Evolutionary conservation across 2,888 invertebrate species (phyloP).

Genomic region (Chymomyza amoena): DNA sequence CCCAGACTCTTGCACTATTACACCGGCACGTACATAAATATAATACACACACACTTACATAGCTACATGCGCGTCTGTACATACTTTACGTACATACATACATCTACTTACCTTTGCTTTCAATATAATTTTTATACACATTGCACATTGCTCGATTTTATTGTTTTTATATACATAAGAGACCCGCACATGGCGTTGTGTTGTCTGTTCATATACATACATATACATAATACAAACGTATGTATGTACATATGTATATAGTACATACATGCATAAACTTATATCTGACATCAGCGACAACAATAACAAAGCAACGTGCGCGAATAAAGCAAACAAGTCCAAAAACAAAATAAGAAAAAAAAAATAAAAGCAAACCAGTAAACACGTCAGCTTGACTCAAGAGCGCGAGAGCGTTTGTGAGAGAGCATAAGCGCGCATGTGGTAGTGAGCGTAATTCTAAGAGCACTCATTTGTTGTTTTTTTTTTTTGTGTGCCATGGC

Average conservation of each 20-base stretch:
- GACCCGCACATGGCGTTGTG: not conserved
- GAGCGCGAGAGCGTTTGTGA: constrained; percentile 8
- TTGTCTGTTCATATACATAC: not conserved
- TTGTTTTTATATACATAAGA: constrained; percentile 17
- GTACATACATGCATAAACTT: constrained; percentile 7
- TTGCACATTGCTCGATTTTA: constrained; percentile 35
- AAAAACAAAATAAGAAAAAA: constrained; percentile 22
- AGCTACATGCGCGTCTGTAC: too few relatives aligned
- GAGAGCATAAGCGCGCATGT: not conserved
- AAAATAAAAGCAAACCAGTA: constrained; percentile 55
- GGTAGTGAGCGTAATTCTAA: not conserved
- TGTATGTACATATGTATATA: not conserved
- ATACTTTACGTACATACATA: too few relatives aligned
- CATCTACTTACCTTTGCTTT: constrained; percentile 14
- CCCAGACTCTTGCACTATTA: too few relatives aligned
- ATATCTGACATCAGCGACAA: constrained; percentile 68
- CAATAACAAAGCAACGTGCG: constrained; percentile 69
- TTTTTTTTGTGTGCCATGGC: not conserved
- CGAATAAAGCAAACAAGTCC: constrained; percentile 39
- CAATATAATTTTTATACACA: constrained; percentile 35
- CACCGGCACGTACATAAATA: too few relatives aligned
- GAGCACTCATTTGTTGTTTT: not conserved
- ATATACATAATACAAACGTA: not conserved
- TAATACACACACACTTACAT: too few relatives aligned
- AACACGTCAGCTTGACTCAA: constrained; percentile 58